Conservation (phyloP, 2,113 vertebrate genomes). For the Chionis minor region DNA sequence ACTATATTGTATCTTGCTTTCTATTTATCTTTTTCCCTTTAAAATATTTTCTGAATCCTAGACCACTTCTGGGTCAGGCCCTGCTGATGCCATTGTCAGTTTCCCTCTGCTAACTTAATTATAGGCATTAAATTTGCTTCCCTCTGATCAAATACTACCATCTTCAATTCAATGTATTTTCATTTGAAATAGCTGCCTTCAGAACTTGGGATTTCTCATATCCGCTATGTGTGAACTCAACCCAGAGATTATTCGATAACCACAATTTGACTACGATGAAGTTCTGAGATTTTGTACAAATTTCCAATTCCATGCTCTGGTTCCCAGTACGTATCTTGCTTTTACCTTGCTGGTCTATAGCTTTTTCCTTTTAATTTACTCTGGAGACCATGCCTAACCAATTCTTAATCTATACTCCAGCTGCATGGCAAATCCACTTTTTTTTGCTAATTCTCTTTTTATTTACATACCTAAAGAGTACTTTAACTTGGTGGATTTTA, state of each 20-base stretch:
- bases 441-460: not conserved
- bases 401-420: not conserved
- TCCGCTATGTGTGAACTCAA: not conserved
- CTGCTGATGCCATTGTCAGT: not conserved
- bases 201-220: not conserved
- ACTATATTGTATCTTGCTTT: not conserved
- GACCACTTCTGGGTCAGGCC: not conserved
- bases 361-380: not conserved
- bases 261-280: not conserved
- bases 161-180: not conserved
- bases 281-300: not conserved
- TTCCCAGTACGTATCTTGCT: not conserved
- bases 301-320: not conserved
- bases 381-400: not conserved
- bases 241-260: not conserved
- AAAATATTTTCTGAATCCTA: not conserved
- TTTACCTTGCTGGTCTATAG: not conserved
- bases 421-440: not conserved
- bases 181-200: not conserved
- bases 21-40: not conserved
- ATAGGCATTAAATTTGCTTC: not conserved
- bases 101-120: not conserved
- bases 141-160: not conserved
- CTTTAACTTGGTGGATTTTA: not conserved
- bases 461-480: not conserved